Base-by-base conservation (phyloP, 1,140 invertebrate genomes). In the Lethocerus indicus region DNA sequence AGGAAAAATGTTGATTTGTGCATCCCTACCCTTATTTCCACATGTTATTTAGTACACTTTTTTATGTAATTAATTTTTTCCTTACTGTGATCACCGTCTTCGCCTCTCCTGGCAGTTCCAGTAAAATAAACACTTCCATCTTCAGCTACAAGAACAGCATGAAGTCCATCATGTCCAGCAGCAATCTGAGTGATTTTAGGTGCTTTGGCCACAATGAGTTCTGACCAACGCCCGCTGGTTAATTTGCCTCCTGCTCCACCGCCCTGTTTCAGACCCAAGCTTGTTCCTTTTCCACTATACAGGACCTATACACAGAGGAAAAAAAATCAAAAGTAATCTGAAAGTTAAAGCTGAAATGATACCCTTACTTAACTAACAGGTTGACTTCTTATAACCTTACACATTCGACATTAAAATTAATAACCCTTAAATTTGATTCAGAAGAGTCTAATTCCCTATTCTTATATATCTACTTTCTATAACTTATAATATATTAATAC, bases 151-250 rank as follows among this genome's bases (percentile, higher is more conserved):
- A 96, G 63, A 41, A 95, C 67, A 0, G 83, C 86, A 68, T 96
- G 91, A 27, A 86, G 75, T 9, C 90, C 90, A 60, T 97, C 92
- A 62, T 96, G 92, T 1, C 92, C 92, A 16, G 90, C 77, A 0
- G 87, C 79, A 21, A 90, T 74, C 64, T 92, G 77, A 0, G 72
- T 63, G 49, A 90, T 78, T 58, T 78, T 80, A 26, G 79, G 76
- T 50, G 76, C 73, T 68, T 89, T 87, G 0, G 77, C 77, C 49
- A 89, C 70, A 13, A 71, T 63, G 40, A 90, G 65, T 61, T 90
- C 86, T 1, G 75, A 70, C 79, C 86, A 84, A 60, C 78, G 81
- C 14, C 69, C 66, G 9, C 67, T 67, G 16, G 69, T 67, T 25
- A 49, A 49, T 62, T 72, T 70, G 55, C 61, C 67, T 51, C 61